Conservation (phyloP, 1,140 invertebrate genomes). For the Neodiprion lecontei region DNA sequence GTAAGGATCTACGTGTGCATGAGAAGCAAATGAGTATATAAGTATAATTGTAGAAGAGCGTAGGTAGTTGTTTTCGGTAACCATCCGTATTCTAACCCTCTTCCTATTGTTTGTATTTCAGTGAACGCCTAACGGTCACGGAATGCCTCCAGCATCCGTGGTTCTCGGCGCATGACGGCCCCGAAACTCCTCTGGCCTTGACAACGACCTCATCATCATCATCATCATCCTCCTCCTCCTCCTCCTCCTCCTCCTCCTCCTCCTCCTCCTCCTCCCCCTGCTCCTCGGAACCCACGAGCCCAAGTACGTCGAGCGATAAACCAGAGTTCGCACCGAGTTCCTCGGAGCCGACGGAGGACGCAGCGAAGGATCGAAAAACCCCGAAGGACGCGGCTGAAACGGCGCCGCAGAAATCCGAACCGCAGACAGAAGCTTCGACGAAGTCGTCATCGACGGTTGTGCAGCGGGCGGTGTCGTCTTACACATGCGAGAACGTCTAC, state of each 20-base stretch:
- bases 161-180: conserved; percentile 56
- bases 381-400: background rate
- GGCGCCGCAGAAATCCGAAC: background rate
- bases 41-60: too few species aligned
- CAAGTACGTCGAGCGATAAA: conserved; percentile 1
- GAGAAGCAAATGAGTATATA: too few species aligned
- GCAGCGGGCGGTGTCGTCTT: conserved; percentile 27
- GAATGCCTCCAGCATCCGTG: conserved; percentile 72
- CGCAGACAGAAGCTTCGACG: background rate
- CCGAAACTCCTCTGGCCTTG: conserved; percentile 30
- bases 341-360: conserved; percentile 18
- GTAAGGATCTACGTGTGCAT: too few species aligned
- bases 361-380: background rate
- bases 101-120: conserved; percentile 44
- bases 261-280: conserved; percentile 16
- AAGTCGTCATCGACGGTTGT: background rate
- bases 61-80: too few species aligned
- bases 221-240: conserved; percentile 14
- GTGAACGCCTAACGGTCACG: conserved; percentile 67
- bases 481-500: conserved; percentile 38
- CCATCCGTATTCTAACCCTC: too few species aligned
- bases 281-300: conserved; percentile 24
- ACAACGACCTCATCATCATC: background rate
- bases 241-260: conserved; percentile 1
- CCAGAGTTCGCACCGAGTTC: background rate